A percentile compares a stretch with the other conserved stretches of the same genome.
These are phyloP conservation scores for Drosophila villosipedis DNA, from an alignment of 2,888 invertebrate species.

Conservation along the genomic window DNA sequence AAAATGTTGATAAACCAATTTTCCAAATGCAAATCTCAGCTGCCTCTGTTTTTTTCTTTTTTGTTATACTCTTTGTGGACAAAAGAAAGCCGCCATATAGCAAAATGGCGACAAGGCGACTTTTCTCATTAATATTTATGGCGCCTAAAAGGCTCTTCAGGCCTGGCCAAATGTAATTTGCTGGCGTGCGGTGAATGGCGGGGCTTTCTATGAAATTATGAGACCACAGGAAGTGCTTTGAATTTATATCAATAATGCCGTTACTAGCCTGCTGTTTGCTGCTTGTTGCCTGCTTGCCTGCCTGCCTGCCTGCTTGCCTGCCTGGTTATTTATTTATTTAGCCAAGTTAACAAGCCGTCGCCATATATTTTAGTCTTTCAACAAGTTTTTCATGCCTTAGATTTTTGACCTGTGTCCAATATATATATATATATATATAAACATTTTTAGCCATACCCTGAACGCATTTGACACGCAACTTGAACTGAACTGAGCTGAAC, in stretches of 20 bases:
- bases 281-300: neutral
- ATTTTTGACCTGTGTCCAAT: slow-evolving; percentile 30
- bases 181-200: slow-evolving; percentile 5
- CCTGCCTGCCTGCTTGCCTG: neutral
- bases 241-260: slow-evolving; percentile 79
- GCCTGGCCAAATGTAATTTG: slow-evolving; percentile 31
- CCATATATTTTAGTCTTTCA: slow-evolving; percentile 63
- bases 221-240: slow-evolving; percentile 58
- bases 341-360: slow-evolving; percentile 58
- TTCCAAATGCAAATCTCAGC: slow-evolving; percentile 75
- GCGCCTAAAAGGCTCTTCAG: slow-evolving; percentile 43
- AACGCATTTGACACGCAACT: slow-evolving; percentile 76
- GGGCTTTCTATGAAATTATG: slow-evolving; percentile 35
- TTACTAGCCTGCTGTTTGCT: slow-evolving; percentile 22
- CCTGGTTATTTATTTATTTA: slow-evolving; percentile 58
- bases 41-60: slow-evolving; percentile 30
- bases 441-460: slow-evolving; percentile 27
- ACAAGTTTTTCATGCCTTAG: slow-evolving; percentile 48
- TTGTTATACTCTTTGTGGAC: slow-evolving; percentile 1
- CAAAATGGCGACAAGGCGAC: neutral
- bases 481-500: slow-evolving; percentile 14
- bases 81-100: slow-evolving; percentile 37
- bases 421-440: slow-evolving; percentile 11
- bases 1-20: slow-evolving; percentile 71
- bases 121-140: slow-evolving; percentile 58